Percentiles rank a stretch among this genome's conserved stretches.
phyloP scores from a whole-genome alignment of 2,888 invertebrate genomes.

The Tipula unca region DNA sequence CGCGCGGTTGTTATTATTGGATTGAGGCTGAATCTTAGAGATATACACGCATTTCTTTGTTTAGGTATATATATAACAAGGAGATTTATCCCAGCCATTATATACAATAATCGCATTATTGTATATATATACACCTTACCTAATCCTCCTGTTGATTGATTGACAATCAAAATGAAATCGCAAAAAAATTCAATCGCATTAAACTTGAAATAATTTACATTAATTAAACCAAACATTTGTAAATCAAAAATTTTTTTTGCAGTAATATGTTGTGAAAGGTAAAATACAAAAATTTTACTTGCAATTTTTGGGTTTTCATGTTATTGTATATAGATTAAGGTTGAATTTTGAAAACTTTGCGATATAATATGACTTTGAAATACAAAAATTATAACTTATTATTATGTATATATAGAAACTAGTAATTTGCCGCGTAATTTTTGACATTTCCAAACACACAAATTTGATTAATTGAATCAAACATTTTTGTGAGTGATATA shows the following conservation, averaged over 20 bases:
- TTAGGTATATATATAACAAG: background rate
- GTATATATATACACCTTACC: background rate
- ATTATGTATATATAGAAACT: background rate
- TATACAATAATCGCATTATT: background rate
- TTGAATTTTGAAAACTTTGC: background rate
- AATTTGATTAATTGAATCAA: background rate
- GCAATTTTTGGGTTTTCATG: background rate
- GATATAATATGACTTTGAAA: background rate
- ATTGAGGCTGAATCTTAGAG: background rate
- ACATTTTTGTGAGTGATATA: background rate
- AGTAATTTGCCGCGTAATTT: background rate
- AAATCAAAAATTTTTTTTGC: background rate
- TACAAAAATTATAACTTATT: background rate
- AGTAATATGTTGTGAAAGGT: background rate
- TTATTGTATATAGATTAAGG: background rate
- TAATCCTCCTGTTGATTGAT: background rate
- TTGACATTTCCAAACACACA: background rate
- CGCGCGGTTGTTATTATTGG: background rate
- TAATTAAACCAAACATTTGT: constrained; percentile 8
- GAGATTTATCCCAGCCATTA: background rate
- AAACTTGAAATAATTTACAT: constrained; percentile 14
- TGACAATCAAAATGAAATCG: background rate
- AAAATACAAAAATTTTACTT: background rate
- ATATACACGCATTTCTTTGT: background rate
- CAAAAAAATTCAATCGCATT: background rate